These are phyloP conservation scores for Caerostris extrusa DNA, from an alignment of 1,140 invertebrate species.

Conservation along the genomic window DNA sequence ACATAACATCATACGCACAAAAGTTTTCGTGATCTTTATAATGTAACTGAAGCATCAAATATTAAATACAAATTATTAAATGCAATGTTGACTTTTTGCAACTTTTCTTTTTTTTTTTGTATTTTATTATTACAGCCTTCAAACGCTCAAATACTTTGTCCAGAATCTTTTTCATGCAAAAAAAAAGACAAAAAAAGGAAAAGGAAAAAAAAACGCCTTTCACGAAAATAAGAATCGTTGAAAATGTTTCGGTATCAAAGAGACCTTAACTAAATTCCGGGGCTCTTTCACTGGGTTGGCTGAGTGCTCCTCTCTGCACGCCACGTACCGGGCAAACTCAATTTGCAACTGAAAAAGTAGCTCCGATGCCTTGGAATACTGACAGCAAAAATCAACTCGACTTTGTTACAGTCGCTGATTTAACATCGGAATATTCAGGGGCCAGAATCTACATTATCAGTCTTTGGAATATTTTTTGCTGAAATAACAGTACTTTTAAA, in stretches of 20 bases:
- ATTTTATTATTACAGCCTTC: background rate
- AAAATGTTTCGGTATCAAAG: constrained; percentile 32
- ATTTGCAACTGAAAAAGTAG: background rate
- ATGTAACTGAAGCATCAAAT: background rate
- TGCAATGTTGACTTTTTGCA: background rate
- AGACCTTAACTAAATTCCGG: constrained; percentile 2
- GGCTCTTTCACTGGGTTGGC: background rate
- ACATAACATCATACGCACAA: no score
- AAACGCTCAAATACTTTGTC: background rate
- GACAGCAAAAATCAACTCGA: constrained; percentile 11
- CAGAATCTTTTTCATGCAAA: background rate
- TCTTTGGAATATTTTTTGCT: background rate
- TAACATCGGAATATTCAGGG: background rate
- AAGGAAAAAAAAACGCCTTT: background rate
- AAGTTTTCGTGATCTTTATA: background rate
- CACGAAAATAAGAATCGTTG: background rate
- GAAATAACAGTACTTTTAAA: background rate
- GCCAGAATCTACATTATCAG: background rate
- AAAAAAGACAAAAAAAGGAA: background rate
- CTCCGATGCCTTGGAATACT: background rate
- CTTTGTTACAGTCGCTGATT: constrained; percentile 15
- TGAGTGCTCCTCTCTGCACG: background rate
- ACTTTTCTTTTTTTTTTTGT: background rate
- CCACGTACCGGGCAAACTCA: background rate
- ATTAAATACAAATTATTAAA: background rate